phyloP scores from a whole-genome alignment of 1,140 invertebrate genomes.

The Leptestheria dahalacensis region DNA sequence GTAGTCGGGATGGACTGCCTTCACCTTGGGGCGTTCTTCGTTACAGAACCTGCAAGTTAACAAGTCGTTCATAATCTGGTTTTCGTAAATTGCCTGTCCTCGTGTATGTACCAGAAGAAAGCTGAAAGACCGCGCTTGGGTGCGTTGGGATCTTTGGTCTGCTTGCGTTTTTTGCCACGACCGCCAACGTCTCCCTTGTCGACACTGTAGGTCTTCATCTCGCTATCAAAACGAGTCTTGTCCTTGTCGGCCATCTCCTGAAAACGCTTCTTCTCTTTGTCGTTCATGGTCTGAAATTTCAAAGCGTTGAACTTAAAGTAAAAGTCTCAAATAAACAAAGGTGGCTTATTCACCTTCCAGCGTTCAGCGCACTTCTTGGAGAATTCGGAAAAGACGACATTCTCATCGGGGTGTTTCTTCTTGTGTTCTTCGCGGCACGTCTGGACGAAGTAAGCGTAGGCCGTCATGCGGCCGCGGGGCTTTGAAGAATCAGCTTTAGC shows the following conservation, averaged over 20 bases:
- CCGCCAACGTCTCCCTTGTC: slow-evolving; percentile 54
- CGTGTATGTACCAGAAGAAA: slow-evolving; percentile 6
- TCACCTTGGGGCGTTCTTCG: slow-evolving; percentile 88
- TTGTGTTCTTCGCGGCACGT: slow-evolving; percentile 97
- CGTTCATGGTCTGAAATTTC: slow-evolving; percentile 67
- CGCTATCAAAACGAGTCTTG: slow-evolving; percentile 86
- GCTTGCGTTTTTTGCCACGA: slow-evolving; percentile 76
- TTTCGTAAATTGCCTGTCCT: neutral
- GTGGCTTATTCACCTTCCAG: slow-evolving; percentile 53
- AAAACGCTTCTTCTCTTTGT: slow-evolving; percentile 97
- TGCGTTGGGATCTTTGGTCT: slow-evolving; percentile 93
- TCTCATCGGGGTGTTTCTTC: slow-evolving; percentile 97
- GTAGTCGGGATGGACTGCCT: slow-evolving; percentile 78
- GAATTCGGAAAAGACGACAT: slow-evolving; percentile 97
- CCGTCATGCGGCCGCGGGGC: slow-evolving; percentile 95
- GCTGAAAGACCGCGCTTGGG: slow-evolving; percentile 95
- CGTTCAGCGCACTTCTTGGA: slow-evolving; percentile 96
- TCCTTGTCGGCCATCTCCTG: slow-evolving; percentile 97
- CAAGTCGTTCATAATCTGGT: slow-evolving; percentile 34
- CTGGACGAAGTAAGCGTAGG: slow-evolving; percentile 98
- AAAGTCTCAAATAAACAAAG: neutral
- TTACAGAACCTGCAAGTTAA: slow-evolving; percentile 63
- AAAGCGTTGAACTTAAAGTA: no score
- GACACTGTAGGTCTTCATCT: slow-evolving; percentile 91
- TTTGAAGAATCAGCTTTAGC: slow-evolving; percentile 55